Evolutionary conservation across 2,888 invertebrate genomes (phyloP).

Genomic region (Pammene fasciana): DNA sequence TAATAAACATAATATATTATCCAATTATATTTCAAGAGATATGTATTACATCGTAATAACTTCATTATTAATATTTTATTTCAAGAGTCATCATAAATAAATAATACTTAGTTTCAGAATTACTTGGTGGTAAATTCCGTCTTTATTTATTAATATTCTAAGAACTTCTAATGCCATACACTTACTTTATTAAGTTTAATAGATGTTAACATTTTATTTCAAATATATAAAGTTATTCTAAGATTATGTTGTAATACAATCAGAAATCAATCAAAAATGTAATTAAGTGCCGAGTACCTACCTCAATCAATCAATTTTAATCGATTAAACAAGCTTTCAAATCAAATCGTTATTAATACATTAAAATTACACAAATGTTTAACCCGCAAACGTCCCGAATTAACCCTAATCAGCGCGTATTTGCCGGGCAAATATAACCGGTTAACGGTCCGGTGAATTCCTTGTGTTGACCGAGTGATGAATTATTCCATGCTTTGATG

Average conservation of each 20-base stretch:
- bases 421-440: conserved; percentile 32
- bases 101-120: not conserved
- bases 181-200: not conserved
- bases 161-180: not conserved
- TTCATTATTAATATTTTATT: not conserved
- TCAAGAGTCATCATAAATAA: not conserved
- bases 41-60: not conserved
- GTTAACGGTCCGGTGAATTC: conserved; percentile 34
- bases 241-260: no score
- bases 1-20: not conserved
- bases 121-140: not conserved
- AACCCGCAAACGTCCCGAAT: conserved; percentile 21
- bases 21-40: not conserved
- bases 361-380: conserved; percentile 21
- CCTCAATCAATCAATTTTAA: not conserved
- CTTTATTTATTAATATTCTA: not conserved
- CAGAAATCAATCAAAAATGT: no score
- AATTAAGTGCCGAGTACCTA: no score
- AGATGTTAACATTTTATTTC: no score
- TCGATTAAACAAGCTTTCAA: conserved; percentile 1
- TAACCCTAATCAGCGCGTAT: conserved; percentile 38
- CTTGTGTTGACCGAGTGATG: conserved; percentile 29
- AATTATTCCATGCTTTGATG: conserved; percentile 15
- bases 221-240: no score
- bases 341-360: conserved; percentile 31